These are phyloP conservation scores for Drosophila merina DNA, from an alignment of 2,888 invertebrate genomes.

Conservation along the genomic window DNA sequence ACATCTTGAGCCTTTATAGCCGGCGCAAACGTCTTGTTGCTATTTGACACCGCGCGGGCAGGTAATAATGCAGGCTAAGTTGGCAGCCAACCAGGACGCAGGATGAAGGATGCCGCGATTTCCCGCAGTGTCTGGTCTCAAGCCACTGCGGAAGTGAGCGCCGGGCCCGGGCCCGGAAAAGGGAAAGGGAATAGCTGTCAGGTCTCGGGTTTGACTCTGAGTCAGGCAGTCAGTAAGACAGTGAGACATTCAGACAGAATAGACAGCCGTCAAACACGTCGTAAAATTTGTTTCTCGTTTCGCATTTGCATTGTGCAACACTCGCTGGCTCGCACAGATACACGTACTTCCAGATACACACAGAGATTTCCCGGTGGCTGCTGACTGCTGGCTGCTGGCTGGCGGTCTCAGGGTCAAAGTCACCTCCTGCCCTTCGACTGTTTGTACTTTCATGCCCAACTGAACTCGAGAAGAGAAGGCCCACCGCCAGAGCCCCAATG, in stretches of 20 bases:
- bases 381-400: conserved; percentile 25
- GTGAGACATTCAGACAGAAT: conserved; percentile 36
- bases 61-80: conserved; percentile 74
- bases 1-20: conserved; percentile 69
- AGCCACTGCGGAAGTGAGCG: conserved; percentile 65
- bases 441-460: conserved; percentile 65
- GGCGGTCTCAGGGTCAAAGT: conserved; percentile 69
- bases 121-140: conserved; percentile 30
- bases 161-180: conserved; percentile 12
- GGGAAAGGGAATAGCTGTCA: conserved; percentile 11
- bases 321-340: conserved; percentile 36
- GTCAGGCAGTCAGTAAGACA: conserved; percentile 19
- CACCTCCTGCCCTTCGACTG: conserved; percentile 52
- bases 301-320: conserved; percentile 70
- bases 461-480: conserved; percentile 27
- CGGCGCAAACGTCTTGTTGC: conserved; percentile 76
- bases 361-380: conserved; percentile 14
- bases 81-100: conserved; percentile 57
- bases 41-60: conserved; percentile 66
- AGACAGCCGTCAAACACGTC: conserved; percentile 81
- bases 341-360: conserved; percentile 32
- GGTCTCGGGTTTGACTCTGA: conserved; percentile 13
- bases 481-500: conserved; percentile 12
- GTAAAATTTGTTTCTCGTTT: conserved; percentile 78
- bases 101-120: conserved; percentile 29